Percentiles rank a stretch among this genome's conserved stretches.
phyloP scores from a whole-genome alignment of 1,140 invertebrate species.

The Drosophila navojoa region DNA sequence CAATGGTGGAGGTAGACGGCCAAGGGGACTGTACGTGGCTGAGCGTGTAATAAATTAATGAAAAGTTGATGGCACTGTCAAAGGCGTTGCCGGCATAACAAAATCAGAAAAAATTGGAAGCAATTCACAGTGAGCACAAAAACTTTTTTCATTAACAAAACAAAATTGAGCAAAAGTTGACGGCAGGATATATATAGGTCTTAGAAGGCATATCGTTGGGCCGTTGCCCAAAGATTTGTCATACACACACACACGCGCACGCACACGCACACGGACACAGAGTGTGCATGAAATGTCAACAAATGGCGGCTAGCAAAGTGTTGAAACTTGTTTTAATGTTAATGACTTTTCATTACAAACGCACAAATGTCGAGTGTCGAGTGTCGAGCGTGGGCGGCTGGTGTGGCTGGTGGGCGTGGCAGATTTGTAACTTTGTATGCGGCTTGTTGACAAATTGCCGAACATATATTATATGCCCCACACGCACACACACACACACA shows the following conservation, averaged over 20 bases:
- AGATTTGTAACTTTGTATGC: slow-evolving; percentile 16
- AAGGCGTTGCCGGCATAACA: slow-evolving; percentile 44
- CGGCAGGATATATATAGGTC: slow-evolving; percentile 13
- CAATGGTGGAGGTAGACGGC: background rate
- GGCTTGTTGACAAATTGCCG: slow-evolving; percentile 63
- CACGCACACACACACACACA: background rate
- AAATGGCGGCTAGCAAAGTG: slow-evolving; percentile 49
- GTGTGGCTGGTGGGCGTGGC: background rate
- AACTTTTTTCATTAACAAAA: slow-evolving; percentile 76
- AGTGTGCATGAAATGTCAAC: slow-evolving; percentile 16
- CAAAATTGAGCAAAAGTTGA: slow-evolving; percentile 44
- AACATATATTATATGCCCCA: slow-evolving; percentile 65
- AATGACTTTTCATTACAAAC: slow-evolving; percentile 73
- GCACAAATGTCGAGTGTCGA: slow-evolving; percentile 17
- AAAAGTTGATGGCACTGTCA: slow-evolving; percentile 70
- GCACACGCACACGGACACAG: slow-evolving; percentile 4
- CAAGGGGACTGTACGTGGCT: slow-evolving; percentile 16
- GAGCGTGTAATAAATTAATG: slow-evolving; percentile 73
- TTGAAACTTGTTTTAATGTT: slow-evolving; percentile 77
- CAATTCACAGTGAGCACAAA: slow-evolving; percentile 25
- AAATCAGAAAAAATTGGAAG: slow-evolving; percentile 24
- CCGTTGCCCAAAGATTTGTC: slow-evolving; percentile 16
- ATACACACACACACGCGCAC: slow-evolving; percentile 13
- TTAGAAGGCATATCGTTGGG: slow-evolving; percentile 9
- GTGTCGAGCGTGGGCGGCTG: background rate